phyloP scores from a whole-genome alignment of 2,888 invertebrate species.

The Acanthosepion lycidas region DNA sequence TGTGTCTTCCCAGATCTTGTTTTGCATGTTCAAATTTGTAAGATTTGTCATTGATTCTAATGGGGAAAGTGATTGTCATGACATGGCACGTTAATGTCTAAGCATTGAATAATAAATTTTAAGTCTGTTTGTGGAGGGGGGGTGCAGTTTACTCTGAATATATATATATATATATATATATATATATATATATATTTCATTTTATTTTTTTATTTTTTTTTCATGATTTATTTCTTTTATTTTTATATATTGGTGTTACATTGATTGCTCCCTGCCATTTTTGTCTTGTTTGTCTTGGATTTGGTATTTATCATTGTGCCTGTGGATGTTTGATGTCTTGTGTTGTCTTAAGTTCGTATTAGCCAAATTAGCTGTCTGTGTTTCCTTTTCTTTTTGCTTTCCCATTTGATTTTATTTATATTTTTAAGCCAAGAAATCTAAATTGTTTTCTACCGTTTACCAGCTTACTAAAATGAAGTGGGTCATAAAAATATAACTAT shows the following conservation, averaged over 20 bases:
- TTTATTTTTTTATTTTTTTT: neutral
- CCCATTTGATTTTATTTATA: neutral
- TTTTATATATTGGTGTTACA: neutral
- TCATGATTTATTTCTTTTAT: neutral
- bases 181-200: too few relatives aligned
- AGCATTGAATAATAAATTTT: neutral
- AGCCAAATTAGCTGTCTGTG: neutral
- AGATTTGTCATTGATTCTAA: neutral
- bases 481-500: neutral
- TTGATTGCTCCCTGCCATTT: neutral
- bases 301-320: neutral
- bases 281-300: neutral
- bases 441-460: too few relatives aligned
- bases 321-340: neutral
- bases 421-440: too few relatives aligned
- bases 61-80: neutral
- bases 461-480: too few relatives aligned
- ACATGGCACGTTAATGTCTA: neutral
- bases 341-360: neutral
- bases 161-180: neutral
- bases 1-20: neutral
- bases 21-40: neutral
- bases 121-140: too few relatives aligned
- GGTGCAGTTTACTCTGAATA: neutral
- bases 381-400: neutral